Base-by-base conservation (phyloP, 2,797 vertebrate genomes). In the Ceryle rudis region DNA sequence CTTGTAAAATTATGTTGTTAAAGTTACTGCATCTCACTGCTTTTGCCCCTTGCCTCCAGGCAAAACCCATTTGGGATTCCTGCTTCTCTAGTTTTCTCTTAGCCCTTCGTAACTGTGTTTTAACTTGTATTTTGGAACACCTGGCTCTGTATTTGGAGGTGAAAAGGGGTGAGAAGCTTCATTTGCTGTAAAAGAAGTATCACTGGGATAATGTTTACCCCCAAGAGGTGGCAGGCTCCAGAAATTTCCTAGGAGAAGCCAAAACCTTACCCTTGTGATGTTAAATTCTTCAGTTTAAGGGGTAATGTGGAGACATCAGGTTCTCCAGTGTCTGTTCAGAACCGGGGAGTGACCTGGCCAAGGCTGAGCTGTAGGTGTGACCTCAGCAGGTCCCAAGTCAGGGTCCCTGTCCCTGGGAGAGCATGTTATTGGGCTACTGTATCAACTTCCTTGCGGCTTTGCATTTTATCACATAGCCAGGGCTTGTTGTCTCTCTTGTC, bases 81-180 rank as follows among this genome's bases (percentile, higher is more conserved):
- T 78, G 84, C 86, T 89, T 95, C 86, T 88, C 89, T 77, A 26
- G 55, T 81, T 90, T 90, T 94, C 70, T 88, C 61, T 75, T 92
- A 84, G 86, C 26, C 60, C 42, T 95, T 81, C 4, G 1, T 87
- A 90, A 89, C 84, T 95, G n/a, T 91, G 82, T 90, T 86, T 67
- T 91, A 69, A 80, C 89, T 96, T 87, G 88, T 79, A 64, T 92
- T 95, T 91, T 93, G 49, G 84, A 95, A 81, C 23, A 89, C 33
- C 37, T 92, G 81, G 37, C 57, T 85, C 39, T 77, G 20, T 51
- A 49, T 93, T 95, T 86, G 33, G 25, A 47, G 23, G 55, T 91
- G 39, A 89, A 66, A 81, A 91, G 29, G 6, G 41, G 2, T 55
- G 33, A 86, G 73, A 81, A 92, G 46, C 47, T 62, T 87, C 14